Evolutionary conservation across 1,140 invertebrate species (phyloP).

Genomic region (Drosophila saltans): DNA sequence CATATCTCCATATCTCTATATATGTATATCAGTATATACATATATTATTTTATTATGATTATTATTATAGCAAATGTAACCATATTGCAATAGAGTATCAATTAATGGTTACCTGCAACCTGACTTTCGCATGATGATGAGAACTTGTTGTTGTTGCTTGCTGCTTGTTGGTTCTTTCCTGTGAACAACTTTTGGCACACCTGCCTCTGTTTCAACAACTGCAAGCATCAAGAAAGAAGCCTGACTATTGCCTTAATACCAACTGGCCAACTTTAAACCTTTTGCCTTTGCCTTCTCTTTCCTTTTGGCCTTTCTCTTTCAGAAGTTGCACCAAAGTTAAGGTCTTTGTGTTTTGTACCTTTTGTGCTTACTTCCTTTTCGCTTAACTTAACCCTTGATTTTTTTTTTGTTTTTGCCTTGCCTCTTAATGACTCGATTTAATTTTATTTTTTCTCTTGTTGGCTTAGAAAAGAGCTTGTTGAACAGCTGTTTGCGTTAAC

Average conservation of each 20-base stretch:
- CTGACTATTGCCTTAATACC: slow-evolving; percentile 25
- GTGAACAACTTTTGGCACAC: slow-evolving; percentile 64
- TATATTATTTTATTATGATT: background rate
- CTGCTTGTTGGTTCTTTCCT: slow-evolving; percentile 44
- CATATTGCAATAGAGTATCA: background rate
- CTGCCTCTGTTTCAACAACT: slow-evolving; percentile 41
- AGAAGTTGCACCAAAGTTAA: slow-evolving; percentile 40
- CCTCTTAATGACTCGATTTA: slow-evolving; percentile 54
- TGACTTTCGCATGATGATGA: slow-evolving; percentile 50
- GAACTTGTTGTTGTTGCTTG: slow-evolving; percentile 33
- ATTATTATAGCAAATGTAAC: background rate
- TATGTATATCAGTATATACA: too few species aligned
- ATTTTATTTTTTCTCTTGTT: slow-evolving; percentile 42
- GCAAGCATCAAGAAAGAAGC: slow-evolving; percentile 35
- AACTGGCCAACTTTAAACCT: background rate
- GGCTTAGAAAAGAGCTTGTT: slow-evolving; percentile 7
- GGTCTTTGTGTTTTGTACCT: slow-evolving; percentile 37
- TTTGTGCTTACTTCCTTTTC: slow-evolving; percentile 36
- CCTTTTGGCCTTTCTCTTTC: slow-evolving; percentile 26
- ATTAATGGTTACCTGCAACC: slow-evolving; percentile 14
- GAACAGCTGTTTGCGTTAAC: slow-evolving; percentile 76
- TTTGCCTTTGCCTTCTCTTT: background rate
- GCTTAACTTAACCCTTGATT: background rate
- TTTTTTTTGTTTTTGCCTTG: background rate
- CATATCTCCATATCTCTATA: too few species aligned